Conservation (phyloP, 1,140 invertebrate genomes). For the Rhyzopertha dominica region DNA sequence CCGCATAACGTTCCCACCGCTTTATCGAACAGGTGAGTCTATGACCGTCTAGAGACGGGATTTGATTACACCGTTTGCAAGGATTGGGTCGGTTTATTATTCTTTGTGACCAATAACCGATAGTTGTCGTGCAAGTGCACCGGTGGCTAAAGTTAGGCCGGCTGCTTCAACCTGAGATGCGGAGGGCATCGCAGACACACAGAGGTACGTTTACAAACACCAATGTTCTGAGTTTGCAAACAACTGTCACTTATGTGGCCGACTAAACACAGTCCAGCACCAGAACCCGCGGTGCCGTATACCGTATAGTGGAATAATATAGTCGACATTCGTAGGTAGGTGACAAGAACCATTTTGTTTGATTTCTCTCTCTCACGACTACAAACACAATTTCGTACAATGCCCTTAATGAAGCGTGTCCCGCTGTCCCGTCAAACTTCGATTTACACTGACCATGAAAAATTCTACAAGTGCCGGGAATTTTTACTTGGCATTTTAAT, state of each 20-base stretch:
- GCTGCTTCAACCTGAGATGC: conserved; percentile 35
- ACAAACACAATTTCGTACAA: no score
- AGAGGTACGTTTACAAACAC: conserved; percentile 39
- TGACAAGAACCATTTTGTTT: conserved; percentile 9
- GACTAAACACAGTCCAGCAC: not conserved
- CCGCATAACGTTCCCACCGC: no score
- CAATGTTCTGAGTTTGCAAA: not conserved
- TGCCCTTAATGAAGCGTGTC: no score
- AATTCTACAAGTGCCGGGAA: no score
- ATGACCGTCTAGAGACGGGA: conserved; percentile 2
- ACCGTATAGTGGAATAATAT: no score
- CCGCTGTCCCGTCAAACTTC: no score
- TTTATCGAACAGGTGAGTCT: conserved; percentile 9
- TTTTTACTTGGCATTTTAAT: no score
- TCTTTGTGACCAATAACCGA: conserved; percentile 17
- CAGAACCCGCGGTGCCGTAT: not conserved
- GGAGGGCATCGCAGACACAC: conserved; percentile 42
- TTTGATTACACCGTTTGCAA: conserved; percentile 15
- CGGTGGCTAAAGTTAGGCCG: conserved; percentile 16
- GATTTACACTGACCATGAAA: no score
- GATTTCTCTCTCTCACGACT: no score
- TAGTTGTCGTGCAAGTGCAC: conserved; percentile 24
- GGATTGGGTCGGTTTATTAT: conserved; percentile 15
- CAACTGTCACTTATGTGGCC: not conserved
- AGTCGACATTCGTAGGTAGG: no score